Conservation (phyloP, 2,113 vertebrate genomes). For the Microcebus ravelobensis region DNA sequence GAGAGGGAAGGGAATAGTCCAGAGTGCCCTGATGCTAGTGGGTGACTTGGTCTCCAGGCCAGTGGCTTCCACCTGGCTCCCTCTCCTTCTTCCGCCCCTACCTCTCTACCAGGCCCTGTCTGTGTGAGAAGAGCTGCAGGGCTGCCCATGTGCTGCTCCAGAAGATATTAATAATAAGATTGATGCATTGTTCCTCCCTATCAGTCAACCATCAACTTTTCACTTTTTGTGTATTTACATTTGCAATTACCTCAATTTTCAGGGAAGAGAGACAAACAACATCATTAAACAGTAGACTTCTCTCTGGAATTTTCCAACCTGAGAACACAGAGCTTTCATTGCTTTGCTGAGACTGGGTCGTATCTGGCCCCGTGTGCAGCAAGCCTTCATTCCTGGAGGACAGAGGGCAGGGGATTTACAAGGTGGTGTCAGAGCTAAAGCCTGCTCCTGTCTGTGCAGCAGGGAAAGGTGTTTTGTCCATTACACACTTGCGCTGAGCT, state of each 20-base stretch:
- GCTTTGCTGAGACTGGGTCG: neutral
- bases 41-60: neutral
- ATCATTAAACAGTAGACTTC: neutral
- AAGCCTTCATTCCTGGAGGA: neutral
- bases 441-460: constrained; percentile 50
- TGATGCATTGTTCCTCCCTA: neutral
- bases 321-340: constrained; percentile 25
- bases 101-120: neutral
- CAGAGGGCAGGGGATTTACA: neutral
- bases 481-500: constrained; percentile 56
- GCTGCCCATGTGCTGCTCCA: neutral
- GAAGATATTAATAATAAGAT: constrained; percentile 27
- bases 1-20: neutral
- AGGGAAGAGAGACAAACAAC: neutral
- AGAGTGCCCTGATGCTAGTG: neutral
- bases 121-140: neutral
- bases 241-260: constrained; percentile 28
- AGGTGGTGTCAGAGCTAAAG: constrained; percentile 11
- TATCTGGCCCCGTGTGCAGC: neutral
- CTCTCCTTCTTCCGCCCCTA: rapidly evolving
- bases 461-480: constrained; percentile 51
- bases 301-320: constrained; percentile 42
- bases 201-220: neutral
- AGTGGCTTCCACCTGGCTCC: neutral
- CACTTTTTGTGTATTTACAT: constrained; percentile 4